These are phyloP conservation scores for Pseudochromis fuscus DNA, from an alignment of 2,797 vertebrate genomes.

Conservation along the genomic window DNA sequence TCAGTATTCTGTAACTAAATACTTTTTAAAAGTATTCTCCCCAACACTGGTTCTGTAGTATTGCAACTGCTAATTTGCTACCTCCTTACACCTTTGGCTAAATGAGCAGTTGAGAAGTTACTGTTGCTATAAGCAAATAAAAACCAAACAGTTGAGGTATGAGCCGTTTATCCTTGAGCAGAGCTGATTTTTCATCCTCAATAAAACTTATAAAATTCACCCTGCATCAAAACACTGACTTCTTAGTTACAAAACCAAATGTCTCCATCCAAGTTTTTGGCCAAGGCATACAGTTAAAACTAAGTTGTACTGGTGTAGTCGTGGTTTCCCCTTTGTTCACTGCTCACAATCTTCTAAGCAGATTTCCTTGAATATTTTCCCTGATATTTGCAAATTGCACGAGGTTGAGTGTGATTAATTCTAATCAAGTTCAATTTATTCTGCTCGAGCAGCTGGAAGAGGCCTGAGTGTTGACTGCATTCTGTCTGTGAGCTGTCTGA, in stretches of 20 bases:
- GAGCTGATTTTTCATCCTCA: neutral
- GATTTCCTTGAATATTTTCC: constrained; percentile 75
- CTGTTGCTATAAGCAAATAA: neutral
- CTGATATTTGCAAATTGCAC: constrained; percentile 83
- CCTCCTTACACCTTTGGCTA: constrained; percentile 17
- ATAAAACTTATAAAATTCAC: too few relatives aligned
- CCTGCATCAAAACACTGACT: constrained; percentile 11
- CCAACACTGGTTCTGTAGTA: constrained; percentile 15
- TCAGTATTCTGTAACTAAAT: too few relatives aligned
- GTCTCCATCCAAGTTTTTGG: constrained; percentile 45
- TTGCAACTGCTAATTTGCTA: constrained; percentile 39
- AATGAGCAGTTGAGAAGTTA: constrained; percentile 35
- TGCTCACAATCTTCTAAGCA: constrained; percentile 42
- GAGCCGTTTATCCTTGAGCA: neutral
- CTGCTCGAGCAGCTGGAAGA: constrained; percentile 85
- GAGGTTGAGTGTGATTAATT: constrained; percentile 84
- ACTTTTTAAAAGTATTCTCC: too few relatives aligned
- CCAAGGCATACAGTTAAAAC: constrained; percentile 28
- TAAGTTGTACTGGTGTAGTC: constrained; percentile 11
- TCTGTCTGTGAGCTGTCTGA: constrained; percentile 79
- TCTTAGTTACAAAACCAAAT: constrained; percentile 31
- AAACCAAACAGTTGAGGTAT: neutral
- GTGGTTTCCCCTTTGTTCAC: constrained; percentile 58
- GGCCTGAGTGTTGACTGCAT: constrained; percentile 69
- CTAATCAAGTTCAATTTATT: constrained; percentile 89